phyloP scores from a whole-genome alignment of 30 jellyfish, hydroid and myxozoan genomes.

The Pelagia noctiluca region DNA sequence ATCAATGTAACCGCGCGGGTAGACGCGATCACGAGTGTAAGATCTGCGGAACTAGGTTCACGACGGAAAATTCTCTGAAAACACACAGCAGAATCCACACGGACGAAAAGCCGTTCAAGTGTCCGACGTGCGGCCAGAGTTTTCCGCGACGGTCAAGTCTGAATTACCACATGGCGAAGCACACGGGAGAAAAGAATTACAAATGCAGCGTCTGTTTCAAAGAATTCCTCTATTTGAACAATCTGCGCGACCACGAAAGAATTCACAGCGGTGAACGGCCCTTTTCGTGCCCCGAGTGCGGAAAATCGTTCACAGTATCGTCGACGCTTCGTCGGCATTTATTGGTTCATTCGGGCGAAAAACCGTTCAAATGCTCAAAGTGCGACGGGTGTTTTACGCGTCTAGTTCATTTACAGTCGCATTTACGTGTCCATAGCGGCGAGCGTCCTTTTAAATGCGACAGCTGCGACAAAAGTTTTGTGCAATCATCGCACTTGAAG shows the following conservation, averaged over 20 bases:
- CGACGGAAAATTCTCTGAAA: conserved; percentile 51
- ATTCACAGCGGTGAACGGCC: conserved; percentile 79
- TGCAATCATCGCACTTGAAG: conserved; percentile 64
- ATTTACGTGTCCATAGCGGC: conserved; percentile 64
- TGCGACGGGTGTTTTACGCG: conserved; percentile 62
- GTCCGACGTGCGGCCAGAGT: conserved; percentile 55
- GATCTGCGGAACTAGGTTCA: conserved; percentile 50
- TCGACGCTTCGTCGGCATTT: conserved; percentile 66
- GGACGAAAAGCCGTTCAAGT: conserved; percentile 60
- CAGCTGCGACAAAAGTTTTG: conserved; percentile 53
- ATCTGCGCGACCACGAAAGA: conserved; percentile 62
- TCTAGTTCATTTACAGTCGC: conserved; percentile 53
- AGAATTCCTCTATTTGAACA: conserved; percentile 39
- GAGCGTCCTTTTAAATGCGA: conserved; percentile 63
- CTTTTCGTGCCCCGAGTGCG: conserved; percentile 64
- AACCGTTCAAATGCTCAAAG: conserved; percentile 59
- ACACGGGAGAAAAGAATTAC: conserved; percentile 61
- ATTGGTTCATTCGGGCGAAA: conserved; percentile 61
- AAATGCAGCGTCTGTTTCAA: conserved; percentile 66
- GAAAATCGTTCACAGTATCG: conserved; percentile 64
- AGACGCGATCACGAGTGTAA: conserved; percentile 63
- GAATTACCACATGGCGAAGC: conserved; percentile 64
- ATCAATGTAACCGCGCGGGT: conserved; percentile 61
- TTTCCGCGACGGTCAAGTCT: conserved; percentile 61
- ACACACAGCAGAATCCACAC: conserved; percentile 46